These are phyloP conservation scores for Cyclopterus lumpus DNA, from an alignment of 2,797 vertebrate species.

Conservation along the genomic window DNA sequence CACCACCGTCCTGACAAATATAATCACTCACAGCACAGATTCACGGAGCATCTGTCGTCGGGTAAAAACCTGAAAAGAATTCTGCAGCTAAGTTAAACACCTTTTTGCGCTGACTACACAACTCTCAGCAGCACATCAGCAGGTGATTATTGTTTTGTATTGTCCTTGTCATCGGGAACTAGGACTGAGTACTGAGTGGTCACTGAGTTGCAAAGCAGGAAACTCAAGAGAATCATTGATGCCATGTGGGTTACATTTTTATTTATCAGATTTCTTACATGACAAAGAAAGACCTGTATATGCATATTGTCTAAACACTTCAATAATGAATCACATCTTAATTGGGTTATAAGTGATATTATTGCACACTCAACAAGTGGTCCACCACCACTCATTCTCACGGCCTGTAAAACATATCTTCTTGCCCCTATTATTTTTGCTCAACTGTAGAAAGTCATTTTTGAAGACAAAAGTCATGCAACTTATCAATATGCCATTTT, in stretches of 20 bases:
- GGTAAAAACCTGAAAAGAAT: conserved; percentile 13
- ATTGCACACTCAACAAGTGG: conserved; percentile 23
- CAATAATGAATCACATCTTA: conserved; percentile 25
- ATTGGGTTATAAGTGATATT: conserved; percentile 24
- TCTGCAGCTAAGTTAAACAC: conserved; percentile 42
- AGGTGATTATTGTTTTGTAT: conserved; percentile 50
- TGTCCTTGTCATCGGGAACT: conserved; percentile 30
- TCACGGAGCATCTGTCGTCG: conserved; percentile 62
- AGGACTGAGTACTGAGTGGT: conserved; percentile 6
- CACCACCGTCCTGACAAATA: conserved; percentile 67
- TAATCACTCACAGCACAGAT: conserved; percentile 65
- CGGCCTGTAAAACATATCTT: conserved; percentile 15
- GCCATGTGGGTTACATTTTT: conserved; percentile 36
- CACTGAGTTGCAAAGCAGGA: conserved; percentile 27
- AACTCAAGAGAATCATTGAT: conserved; percentile 51
- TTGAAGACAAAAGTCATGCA: conserved; percentile 24
- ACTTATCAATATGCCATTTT: conserved; percentile 25
- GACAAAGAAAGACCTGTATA: background rate
- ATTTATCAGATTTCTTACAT: conserved; percentile 44
- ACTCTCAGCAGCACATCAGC: conserved; percentile 39
- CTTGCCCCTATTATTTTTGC: background rate
- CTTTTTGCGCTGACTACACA: conserved; percentile 42
- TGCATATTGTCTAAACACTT: conserved; percentile 6
- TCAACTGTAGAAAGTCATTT: conserved; percentile 4
- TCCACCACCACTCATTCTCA: no score